Percentiles rank a stretch among this genome's conserved stretches.
phyloP scores from a whole-genome alignment of 2,113 vertebrate species.

The Alectura lathami region DNA sequence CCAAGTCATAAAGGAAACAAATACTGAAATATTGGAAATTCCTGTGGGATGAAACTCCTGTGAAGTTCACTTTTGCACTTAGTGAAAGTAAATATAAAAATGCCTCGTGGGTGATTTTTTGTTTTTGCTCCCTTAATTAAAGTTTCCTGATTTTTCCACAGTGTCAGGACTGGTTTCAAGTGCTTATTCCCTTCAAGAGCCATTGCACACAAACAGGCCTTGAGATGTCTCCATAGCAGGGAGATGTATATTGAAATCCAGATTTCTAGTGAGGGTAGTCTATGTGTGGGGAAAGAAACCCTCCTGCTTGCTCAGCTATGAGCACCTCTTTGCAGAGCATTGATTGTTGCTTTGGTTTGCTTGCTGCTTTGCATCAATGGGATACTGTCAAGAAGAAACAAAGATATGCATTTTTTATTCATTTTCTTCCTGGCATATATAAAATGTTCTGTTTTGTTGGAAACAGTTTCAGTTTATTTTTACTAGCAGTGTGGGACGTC shows the following conservation, averaged over 20 bases:
- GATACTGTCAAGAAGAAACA: slow-evolving; percentile 54
- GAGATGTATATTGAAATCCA: background rate
- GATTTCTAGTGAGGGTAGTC: background rate
- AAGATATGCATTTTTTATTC: slow-evolving; percentile 59
- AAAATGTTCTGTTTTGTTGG: slow-evolving; percentile 56
- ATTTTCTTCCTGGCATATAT: slow-evolving; percentile 37
- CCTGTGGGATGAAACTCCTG: slow-evolving; percentile 35
- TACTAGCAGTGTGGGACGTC: background rate
- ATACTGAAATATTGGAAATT: slow-evolving; percentile 46
- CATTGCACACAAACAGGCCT: background rate
- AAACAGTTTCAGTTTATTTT: slow-evolving; percentile 40
- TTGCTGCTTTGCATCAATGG: slow-evolving; percentile 4
- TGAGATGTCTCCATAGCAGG: background rate
- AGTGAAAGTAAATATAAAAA: slow-evolving; percentile 57
- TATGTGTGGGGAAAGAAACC: background rate
- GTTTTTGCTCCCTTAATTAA: slow-evolving; percentile 35
- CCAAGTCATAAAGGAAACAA: slow-evolving; percentile 17
- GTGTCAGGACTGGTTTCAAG: background rate
- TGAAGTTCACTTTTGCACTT: slow-evolving; percentile 20
- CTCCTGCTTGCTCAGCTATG: background rate
- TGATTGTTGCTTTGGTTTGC: slow-evolving; percentile 14
- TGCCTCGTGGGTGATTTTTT: slow-evolving; percentile 36
- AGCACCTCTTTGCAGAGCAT: background rate
- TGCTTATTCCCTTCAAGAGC: background rate
- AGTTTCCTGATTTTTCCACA: slow-evolving; percentile 41